phyloP scores from a whole-genome alignment of 1,140 invertebrate genomes.

The Drosophila equinoxialis region DNA sequence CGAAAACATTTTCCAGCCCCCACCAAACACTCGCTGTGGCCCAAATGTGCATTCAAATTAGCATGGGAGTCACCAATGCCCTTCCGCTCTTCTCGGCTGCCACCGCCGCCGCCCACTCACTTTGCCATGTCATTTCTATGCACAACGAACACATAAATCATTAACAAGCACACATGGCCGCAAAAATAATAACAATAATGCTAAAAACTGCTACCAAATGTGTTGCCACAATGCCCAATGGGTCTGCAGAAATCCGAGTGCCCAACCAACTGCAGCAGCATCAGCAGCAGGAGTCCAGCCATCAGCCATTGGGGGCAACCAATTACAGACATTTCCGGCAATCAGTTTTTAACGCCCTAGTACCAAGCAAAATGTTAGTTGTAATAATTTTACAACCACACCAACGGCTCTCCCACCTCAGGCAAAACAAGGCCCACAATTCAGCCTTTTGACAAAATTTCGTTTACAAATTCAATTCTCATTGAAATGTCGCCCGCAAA shows the following conservation, averaged over 20 bases:
- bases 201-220: slow-evolving; percentile 69
- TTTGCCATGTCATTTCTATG: slow-evolving; percentile 71
- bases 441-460: slow-evolving; percentile 32
- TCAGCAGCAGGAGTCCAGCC: background rate
- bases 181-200: slow-evolving; percentile 80
- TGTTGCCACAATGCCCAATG: slow-evolving; percentile 70
- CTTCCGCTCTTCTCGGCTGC: background rate
- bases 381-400: slow-evolving; percentile 61
- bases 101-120: slow-evolving; percentile 2
- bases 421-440: background rate
- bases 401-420: background rate
- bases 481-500: slow-evolving; percentile 46
- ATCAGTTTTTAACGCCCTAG: slow-evolving; percentile 71
- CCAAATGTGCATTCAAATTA: slow-evolving; percentile 81
- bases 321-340: slow-evolving; percentile 75
- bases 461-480: slow-evolving; percentile 69
- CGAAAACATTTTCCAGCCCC: background rate
- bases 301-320: slow-evolving; percentile 41
- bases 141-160: slow-evolving; percentile 78
- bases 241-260: slow-evolving; percentile 36
- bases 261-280: slow-evolving; percentile 33
- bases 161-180: slow-evolving; percentile 61
- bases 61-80: slow-evolving; percentile 28
- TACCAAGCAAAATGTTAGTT: slow-evolving; percentile 50
- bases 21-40: slow-evolving; percentile 34